These are phyloP conservation scores for Ailuropoda melanoleuca DNA, from an alignment of 2,113 vertebrate genomes.

Conservation along the genomic window DNA sequence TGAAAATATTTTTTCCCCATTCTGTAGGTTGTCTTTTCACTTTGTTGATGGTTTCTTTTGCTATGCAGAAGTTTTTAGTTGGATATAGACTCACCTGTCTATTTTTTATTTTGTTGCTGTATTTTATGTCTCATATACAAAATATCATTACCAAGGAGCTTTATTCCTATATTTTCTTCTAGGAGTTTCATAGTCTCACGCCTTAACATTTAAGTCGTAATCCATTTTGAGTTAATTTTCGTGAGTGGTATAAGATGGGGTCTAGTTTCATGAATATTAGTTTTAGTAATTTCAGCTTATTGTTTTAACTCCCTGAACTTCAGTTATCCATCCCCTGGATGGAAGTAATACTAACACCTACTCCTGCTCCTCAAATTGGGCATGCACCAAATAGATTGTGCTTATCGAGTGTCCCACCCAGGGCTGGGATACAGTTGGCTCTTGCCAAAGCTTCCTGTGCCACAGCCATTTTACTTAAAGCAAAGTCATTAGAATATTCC, in stretches of 20 bases:
- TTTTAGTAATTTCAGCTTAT: neutral
- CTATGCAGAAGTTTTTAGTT: neutral
- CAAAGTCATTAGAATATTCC: neutral
- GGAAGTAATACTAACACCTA: neutral
- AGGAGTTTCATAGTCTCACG: neutral
- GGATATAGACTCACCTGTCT: neutral
- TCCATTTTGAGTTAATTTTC: neutral
- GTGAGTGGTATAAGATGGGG: neutral
- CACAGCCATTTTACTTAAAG: neutral
- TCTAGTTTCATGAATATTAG: neutral
- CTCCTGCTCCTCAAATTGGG: neutral
- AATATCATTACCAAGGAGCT: neutral
- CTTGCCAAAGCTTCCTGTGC: neutral
- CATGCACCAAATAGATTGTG: neutral
- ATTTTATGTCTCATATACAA: too few relatives aligned
- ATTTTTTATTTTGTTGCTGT: neutral
- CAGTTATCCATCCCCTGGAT: neutral
- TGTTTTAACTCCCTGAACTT: conserved; percentile 15
- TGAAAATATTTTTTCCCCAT: neutral
- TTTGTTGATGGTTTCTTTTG: neutral
- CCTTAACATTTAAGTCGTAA: neutral
- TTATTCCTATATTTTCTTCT: neutral
- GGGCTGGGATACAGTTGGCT: neutral
- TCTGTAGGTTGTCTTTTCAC: neutral
- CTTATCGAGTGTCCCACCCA: neutral